phyloP scores from a whole-genome alignment of 2,113 vertebrate genomes.

The Crocuta crocuta region DNA sequence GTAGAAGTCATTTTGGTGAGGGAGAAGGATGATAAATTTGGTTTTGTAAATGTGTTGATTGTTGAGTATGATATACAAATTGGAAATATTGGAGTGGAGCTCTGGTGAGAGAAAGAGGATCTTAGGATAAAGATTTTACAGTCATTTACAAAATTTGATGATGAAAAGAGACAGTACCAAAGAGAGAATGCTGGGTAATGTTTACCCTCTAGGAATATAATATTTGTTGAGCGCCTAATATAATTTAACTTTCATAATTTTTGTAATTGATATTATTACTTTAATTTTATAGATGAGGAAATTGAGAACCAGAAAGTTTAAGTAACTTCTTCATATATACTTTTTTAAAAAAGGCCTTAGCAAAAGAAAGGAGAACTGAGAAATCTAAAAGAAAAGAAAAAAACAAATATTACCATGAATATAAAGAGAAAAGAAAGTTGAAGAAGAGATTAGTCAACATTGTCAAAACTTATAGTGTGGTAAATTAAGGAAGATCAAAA shows the following conservation, averaged over 20 bases:
- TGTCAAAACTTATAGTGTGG: neutral
- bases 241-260: neutral
- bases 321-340: neutral
- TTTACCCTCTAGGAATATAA: neutral
- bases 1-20: neutral
- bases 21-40: conserved; percentile 28
- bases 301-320: neutral
- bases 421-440: conserved; percentile 15
- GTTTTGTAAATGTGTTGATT: neutral
- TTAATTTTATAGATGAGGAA: neutral
- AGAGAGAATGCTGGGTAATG: neutral
- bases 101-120: neutral
- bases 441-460: neutral
- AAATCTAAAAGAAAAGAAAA: neutral
- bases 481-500: neutral
- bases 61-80: neutral
- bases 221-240: neutral
- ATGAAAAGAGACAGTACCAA: neutral
- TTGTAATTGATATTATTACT: neutral
- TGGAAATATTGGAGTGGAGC: neutral
- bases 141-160: neutral
- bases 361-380: neutral
- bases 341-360: neutral
- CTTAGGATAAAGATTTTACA: neutral
- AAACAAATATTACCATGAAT: neutral